phyloP scores from a whole-genome alignment of 2,888 invertebrate genomes.

The Sinopyrophorus schimmeli region DNA sequence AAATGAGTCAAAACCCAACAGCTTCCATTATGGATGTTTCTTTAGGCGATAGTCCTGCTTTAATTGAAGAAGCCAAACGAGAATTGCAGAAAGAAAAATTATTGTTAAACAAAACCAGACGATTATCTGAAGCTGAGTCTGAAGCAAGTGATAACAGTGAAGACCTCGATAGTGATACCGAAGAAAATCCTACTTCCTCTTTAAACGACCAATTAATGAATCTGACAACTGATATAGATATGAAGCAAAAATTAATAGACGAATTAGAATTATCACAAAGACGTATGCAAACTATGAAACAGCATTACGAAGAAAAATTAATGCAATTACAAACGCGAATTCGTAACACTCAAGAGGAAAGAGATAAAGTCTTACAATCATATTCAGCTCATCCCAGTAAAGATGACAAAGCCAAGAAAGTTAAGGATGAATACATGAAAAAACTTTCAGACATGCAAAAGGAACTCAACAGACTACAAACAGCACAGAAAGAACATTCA shows the following conservation, averaged over 20 bases:
- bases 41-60: conserved; percentile 56
- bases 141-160: conserved; percentile 61
- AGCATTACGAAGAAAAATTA: conserved; percentile 92
- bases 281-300: conserved; percentile 79
- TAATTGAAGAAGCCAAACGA: conserved; percentile 78
- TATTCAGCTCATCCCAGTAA: conserved; percentile 53
- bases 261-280: conserved; percentile 90
- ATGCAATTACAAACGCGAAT: conserved; percentile 82
- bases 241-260: conserved; percentile 92
- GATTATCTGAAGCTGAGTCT: conserved; percentile 59
- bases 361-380: conserved; percentile 80
- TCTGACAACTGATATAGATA: conserved; percentile 90
- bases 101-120: conserved; percentile 43
- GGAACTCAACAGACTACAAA: conserved; percentile 81
- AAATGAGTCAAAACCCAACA: conserved; percentile 6
- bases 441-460: conserved; percentile 82
- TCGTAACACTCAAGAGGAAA: conserved; percentile 84
- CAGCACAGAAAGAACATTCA: conserved; percentile 87
- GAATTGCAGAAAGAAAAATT: conserved; percentile 68
- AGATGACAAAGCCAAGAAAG: conserved; percentile 75
- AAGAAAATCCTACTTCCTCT: conserved; percentile 60
- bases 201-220: conserved; percentile 83
- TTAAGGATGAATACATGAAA: conserved; percentile 88
- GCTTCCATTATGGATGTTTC: conserved; percentile 38
- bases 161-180: conserved; percentile 63